phyloP scores from a whole-genome alignment of 92 coral and sea anemone species.

The Porites divaricata region DNA sequence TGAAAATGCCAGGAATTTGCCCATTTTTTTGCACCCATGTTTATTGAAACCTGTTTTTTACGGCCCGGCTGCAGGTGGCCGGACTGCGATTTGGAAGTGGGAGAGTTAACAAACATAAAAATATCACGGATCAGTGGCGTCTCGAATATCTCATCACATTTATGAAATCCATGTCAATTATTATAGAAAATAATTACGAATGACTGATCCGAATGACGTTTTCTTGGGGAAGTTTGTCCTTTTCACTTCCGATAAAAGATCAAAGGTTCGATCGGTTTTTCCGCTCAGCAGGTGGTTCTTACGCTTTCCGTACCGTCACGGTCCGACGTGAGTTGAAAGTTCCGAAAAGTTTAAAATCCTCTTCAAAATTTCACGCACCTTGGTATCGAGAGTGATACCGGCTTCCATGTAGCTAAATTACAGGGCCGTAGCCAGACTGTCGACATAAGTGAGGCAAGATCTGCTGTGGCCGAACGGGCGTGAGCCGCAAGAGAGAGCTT shows the following conservation, averaged over 20 bases:
- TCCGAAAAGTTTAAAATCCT: neutral
- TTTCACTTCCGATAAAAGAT: neutral
- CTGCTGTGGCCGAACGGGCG: no score
- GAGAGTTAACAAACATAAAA: slow-evolving; percentile 6
- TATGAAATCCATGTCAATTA: neutral
- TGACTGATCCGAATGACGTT: neutral
- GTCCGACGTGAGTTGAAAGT: slow-evolving; percentile 24
- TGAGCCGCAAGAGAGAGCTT: no score
- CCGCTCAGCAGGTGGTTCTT: slow-evolving; percentile 27
- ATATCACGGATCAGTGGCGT: neutral
- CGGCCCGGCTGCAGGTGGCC: slow-evolving; percentile 26
- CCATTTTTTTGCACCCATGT: slow-evolving; percentile 9
- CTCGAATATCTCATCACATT: neutral
- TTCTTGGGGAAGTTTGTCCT: neutral
- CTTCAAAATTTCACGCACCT: slow-evolving; percentile 25
- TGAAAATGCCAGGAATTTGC: slow-evolving; percentile 30
- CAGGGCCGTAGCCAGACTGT: neutral
- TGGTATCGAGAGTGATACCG: neutral
- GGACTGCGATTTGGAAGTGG: slow-evolving; percentile 26
- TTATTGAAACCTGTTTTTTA: slow-evolving; percentile 7
- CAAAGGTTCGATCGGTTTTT: neutral
- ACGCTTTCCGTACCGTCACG: slow-evolving; percentile 8
- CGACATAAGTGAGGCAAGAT: neutral
- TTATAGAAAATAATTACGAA: neutral
- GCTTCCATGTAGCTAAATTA: neutral